phyloP scores from a whole-genome alignment of 1,140 invertebrate species.

The Myzus persicae region DNA sequence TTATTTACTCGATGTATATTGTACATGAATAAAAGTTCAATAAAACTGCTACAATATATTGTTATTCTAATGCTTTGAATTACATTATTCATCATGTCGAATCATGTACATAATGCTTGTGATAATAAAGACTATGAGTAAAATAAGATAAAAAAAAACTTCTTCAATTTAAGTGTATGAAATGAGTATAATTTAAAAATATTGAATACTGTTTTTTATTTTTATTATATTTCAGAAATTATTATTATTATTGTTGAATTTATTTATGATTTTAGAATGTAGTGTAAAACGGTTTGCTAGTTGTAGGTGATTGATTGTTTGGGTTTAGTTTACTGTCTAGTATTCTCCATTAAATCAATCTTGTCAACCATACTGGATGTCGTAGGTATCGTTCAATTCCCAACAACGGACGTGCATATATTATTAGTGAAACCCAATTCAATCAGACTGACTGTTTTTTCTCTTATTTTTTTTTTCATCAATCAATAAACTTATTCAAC shows the following conservation, averaged over 20 bases:
- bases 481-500: neutral
- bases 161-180: neutral
- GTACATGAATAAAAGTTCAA: conserved; percentile 12
- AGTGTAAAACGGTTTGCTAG: neutral
- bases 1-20: conserved; percentile 13
- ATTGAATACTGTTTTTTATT: neutral
- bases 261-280: neutral
- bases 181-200: conserved; percentile 1
- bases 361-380: neutral
- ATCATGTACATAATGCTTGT: neutral
- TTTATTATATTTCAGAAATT: neutral
- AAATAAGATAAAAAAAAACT: neutral
- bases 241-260: neutral
- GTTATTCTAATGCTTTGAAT: conserved; percentile 8
- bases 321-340: conserved; percentile 35
- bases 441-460: neutral
- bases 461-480: neutral
- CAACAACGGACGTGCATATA: conserved; percentile 12
- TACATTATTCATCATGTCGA: conserved; percentile 5
- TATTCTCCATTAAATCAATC: conserved; percentile 17
- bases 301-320: conserved; percentile 23
- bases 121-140: neutral
- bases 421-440: neutral
- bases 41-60: conserved; percentile 11
- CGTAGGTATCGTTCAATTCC: neutral